Conservation (phyloP, 2,113 vertebrate genomes). For the Mirounga angustirostris region DNA sequence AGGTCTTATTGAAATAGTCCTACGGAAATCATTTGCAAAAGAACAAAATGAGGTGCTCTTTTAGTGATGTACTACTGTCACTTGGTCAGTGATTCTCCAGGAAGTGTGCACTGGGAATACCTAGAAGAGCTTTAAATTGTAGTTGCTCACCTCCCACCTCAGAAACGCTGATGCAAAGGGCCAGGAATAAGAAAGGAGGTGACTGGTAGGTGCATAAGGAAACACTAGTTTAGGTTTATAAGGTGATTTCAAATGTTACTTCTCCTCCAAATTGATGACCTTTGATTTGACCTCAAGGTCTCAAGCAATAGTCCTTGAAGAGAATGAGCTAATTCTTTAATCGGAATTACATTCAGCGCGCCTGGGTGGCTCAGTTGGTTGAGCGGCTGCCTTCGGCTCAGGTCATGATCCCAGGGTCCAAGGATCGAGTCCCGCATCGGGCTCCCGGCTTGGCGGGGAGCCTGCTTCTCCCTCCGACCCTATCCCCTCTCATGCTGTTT, state of each 20-base stretch:
- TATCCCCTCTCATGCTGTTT: too few species aligned
- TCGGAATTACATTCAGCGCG: not conserved
- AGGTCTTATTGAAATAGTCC: not conserved
- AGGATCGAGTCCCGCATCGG: too few species aligned
- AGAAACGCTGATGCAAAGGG: not conserved
- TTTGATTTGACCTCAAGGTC: not conserved
- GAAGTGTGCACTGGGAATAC: not conserved
- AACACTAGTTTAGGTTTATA: not conserved
- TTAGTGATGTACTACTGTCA: not conserved
- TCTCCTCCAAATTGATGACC: not conserved
- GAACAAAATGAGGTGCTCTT: not conserved
- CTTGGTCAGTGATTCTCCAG: not conserved
- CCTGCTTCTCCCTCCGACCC: too few species aligned
- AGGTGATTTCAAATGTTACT: not conserved
- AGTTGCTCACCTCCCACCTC: not conserved
- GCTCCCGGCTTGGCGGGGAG: too few species aligned
- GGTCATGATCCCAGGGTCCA: too few species aligned
- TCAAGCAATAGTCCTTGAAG: not conserved
- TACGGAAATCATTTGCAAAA: not conserved
- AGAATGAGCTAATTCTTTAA: not conserved
- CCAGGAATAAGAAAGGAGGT: not conserved
- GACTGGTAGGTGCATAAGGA: not conserved
- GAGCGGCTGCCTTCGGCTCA: too few species aligned
- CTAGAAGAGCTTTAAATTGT: not conserved
- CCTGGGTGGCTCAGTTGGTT: too few species aligned